A percentile compares a stretch with the other conserved stretches of the same genome.
Conservation (phyloP, 2,113 vertebrate species). For the Corapipo altera region DNA sequence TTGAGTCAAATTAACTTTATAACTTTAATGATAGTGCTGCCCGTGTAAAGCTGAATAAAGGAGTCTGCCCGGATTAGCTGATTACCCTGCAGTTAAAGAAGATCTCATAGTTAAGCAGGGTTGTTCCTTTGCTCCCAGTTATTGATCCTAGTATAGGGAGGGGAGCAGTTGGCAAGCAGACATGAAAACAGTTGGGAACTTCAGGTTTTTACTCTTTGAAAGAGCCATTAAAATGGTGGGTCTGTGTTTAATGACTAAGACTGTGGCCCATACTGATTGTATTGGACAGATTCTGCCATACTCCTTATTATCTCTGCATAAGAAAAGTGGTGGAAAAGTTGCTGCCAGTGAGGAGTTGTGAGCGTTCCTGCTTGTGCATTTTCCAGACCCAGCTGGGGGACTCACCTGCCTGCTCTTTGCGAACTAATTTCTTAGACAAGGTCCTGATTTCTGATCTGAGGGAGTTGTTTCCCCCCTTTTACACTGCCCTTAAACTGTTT, state of each 20-base stretch:
- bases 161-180: not conserved
- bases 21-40: not conserved
- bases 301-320: not conserved
- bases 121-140: not conserved
- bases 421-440: not conserved
- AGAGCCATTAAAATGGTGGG: not conserved
- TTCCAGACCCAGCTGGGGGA: not conserved
- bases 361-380: not conserved
- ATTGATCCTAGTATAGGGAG: not conserved
- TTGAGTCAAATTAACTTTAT: not conserved
- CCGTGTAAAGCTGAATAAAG: not conserved
- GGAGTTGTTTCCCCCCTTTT: fast-evolving
- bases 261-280: not conserved
- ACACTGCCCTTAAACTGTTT: not conserved
- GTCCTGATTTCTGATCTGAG: not conserved
- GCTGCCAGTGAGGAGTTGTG: not conserved
- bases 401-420: fast-evolving
- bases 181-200: not conserved
- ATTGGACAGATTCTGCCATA: not conserved
- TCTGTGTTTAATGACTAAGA: not conserved
- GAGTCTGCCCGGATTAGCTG: not conserved
- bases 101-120: not conserved
- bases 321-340: not conserved
- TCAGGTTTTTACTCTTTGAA: not conserved
- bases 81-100: not conserved